Percentiles rank a stretch among this genome's conserved stretches.
phyloP scores from a whole-genome alignment of 2,797 vertebrate species.

The Gallirallus australis region DNA sequence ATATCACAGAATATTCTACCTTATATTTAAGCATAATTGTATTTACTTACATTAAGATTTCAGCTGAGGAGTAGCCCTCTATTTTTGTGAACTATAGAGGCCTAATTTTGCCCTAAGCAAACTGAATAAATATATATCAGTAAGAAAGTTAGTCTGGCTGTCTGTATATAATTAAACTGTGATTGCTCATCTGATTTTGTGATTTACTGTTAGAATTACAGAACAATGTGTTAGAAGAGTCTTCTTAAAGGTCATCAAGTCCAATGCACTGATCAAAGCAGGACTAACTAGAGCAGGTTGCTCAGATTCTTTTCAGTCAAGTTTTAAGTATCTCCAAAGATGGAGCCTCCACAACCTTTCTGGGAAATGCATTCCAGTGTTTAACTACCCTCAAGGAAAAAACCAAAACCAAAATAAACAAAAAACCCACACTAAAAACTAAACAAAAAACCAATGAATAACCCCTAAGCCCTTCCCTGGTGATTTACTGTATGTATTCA shows the following conservation, averaged over 20 bases:
- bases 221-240: not conserved
- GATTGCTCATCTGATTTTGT: not conserved
- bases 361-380: not conserved
- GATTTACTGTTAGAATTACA: not conserved
- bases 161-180: not conserved
- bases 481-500: not conserved
- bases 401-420: rapidly evolving
- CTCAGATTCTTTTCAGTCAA: not conserved
- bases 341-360: not conserved
- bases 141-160: not conserved
- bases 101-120: not conserved
- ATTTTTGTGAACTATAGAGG: not conserved
- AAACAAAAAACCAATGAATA: too few species aligned
- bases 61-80: not conserved
- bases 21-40: not conserved
- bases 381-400: not conserved
- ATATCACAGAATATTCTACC: not conserved
- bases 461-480: not conserved
- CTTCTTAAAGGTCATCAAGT: not conserved
- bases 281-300: not conserved
- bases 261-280: not conserved
- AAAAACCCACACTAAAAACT: rapidly evolving
- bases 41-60: not conserved
- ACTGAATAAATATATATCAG: not conserved
- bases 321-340: not conserved